A percentile compares a stretch with the other conserved stretches of the same genome.
phyloP scores from a whole-genome alignment of 2,113 vertebrate genomes.

The Mus musculus region GRCm39 chr2:121746501-121747000 shows the following conservation, averaged over 20 bases:
- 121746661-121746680: not conserved
- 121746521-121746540: not conserved
- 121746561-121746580: slow-evolving; percentile 13
- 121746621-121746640: not conserved
- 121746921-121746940: not conserved
- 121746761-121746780: not conserved
- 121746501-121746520: slow-evolving; percentile 47
- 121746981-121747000: not conserved
- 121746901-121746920: not conserved
- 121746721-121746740: not conserved
- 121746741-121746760: not conserved
- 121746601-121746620: not conserved
- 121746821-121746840: not conserved
- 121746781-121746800: not conserved
- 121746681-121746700: not conserved
- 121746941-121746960: not conserved
- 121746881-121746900: not conserved
- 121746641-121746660: not conserved
- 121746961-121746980: not conserved
- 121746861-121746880: not conserved
- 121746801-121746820: not conserved
- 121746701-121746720: not conserved
- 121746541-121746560: not conserved
- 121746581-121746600: not conserved
- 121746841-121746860: not conserved